phyloP scores from a whole-genome alignment of 2,797 vertebrate genomes.

The Pangasius macronema region DNA sequence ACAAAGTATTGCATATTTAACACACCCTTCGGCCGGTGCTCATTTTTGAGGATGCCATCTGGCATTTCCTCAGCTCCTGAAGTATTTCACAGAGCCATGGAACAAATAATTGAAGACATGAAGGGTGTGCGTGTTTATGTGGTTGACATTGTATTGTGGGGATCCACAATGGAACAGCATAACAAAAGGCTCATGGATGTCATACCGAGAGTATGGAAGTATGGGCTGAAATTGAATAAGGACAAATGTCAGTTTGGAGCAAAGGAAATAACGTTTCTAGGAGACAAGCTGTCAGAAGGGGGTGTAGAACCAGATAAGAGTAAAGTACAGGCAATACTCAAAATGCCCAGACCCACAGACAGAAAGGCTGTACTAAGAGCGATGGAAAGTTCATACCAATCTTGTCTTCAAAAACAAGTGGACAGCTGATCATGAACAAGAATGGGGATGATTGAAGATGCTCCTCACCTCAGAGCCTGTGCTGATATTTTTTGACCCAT shows the following conservation, averaged over 20 bases:
- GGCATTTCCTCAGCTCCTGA: background rate
- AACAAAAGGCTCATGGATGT: background rate
- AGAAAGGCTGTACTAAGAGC: slow-evolving; percentile 29
- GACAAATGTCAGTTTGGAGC: background rate
- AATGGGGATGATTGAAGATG: background rate
- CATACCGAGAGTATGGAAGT: background rate
- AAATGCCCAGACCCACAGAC: slow-evolving; percentile 2
- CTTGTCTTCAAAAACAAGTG: slow-evolving; percentile 44
- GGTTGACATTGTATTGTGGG: background rate
- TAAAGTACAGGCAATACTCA: background rate
- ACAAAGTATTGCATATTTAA: no score
- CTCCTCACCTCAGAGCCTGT: background rate
- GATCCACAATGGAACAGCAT: background rate
- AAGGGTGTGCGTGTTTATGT: background rate
- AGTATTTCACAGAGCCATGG: background rate
- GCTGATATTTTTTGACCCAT: background rate
- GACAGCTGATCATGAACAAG: slow-evolving; percentile 8
- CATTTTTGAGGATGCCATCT: background rate
- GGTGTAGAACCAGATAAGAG: background rate
- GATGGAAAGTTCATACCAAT: slow-evolving; percentile 50
- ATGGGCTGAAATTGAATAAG: background rate
- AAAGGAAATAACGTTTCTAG: background rate
- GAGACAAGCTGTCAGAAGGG: background rate
- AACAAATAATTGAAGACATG: background rate
- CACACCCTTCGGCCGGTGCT: background rate